Evolutionary conservation across 2,888 invertebrate species (phyloP).

Genomic region (Unio delphinus): DNA sequence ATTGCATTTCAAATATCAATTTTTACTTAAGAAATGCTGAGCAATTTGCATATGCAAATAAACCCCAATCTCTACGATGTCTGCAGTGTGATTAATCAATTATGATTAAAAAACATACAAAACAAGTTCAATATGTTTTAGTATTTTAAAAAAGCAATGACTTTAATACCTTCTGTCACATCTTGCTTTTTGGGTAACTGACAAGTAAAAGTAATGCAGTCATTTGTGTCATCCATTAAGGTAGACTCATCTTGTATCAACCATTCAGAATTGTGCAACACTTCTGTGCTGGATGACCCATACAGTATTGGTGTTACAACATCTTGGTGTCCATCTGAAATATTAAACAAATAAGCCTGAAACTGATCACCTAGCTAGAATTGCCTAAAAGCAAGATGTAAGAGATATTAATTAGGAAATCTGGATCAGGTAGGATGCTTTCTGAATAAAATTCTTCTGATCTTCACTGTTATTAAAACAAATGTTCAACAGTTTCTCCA

Average conservation of each 20-base stretch:
- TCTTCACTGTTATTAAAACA: too few species aligned
- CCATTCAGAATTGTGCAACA: conserved; percentile 43
- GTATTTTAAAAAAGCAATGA: not conserved
- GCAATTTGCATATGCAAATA: too few species aligned
- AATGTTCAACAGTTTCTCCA: too few species aligned
- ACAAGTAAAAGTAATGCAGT: conserved; percentile 59
- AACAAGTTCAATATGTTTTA: not conserved
- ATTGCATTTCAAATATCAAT: too few species aligned
- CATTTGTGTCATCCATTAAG: conserved; percentile 38
- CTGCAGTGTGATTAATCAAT: too few species aligned
- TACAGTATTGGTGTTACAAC: conserved; percentile 53
- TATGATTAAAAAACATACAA: not conserved
- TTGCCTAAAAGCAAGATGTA: too few species aligned
- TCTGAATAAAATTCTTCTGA: too few species aligned
- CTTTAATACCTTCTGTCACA: conserved; percentile 53
- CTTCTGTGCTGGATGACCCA: conserved; percentile 57
- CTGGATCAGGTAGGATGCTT: too few species aligned
- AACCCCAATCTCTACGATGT: too few species aligned
- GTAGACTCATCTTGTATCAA: conserved; percentile 31
- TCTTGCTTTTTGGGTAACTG: conserved; percentile 60
- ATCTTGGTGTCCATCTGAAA: conserved; percentile 19
- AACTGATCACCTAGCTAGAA: too few species aligned
- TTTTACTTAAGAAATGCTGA: too few species aligned
- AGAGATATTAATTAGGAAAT: too few species aligned
- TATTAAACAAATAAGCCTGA: not conserved